Evolutionary conservation across 2,888 invertebrate genomes (phyloP).

Genomic region (Drosophila nr. perissopoda): DNA sequence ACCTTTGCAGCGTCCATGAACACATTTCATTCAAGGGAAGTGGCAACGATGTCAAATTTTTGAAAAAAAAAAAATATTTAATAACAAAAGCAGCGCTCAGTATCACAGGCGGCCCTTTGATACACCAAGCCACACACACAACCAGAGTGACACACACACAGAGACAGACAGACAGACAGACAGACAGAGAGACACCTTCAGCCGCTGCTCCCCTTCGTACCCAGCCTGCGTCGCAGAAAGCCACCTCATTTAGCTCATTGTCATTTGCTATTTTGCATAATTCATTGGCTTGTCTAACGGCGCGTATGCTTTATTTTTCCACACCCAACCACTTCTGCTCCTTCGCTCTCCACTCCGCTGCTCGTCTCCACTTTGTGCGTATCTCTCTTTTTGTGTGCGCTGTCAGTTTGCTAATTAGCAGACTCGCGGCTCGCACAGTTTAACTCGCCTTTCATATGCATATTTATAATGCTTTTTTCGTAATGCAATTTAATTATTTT

Average conservation of each 20-base stretch:
- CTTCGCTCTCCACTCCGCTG: not conserved
- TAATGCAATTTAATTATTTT: conserved; percentile 76
- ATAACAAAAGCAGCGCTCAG: conserved; percentile 42
- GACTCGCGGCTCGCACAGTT: conserved; percentile 44
- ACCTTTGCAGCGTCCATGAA: not conserved
- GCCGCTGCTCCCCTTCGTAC: not conserved
- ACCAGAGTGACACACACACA: not conserved
- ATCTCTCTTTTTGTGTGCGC: conserved; percentile 36
- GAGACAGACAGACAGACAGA: not conserved
- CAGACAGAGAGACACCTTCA: not conserved
- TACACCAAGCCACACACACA: not conserved
- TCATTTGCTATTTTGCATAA: conserved; percentile 71
- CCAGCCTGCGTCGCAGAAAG: not conserved
- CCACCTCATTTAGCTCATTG: conserved; percentile 36
- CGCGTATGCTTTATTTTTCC: conserved; percentile 70
- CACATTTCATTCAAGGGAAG: not conserved
- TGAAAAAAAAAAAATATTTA: conserved; percentile 4
- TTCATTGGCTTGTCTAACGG: conserved; percentile 77
- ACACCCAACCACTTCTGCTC: conserved; percentile 7
- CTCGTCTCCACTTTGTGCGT: not conserved
- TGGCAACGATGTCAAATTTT: conserved; percentile 51
- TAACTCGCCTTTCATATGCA: conserved; percentile 71
- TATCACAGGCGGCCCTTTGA: conserved; percentile 20
- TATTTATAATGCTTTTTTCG: conserved; percentile 53
- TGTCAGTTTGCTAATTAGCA: conserved; percentile 75